phyloP scores from a whole-genome alignment of 2,797 vertebrate species.

The Hemitrygon akajei region DNA sequence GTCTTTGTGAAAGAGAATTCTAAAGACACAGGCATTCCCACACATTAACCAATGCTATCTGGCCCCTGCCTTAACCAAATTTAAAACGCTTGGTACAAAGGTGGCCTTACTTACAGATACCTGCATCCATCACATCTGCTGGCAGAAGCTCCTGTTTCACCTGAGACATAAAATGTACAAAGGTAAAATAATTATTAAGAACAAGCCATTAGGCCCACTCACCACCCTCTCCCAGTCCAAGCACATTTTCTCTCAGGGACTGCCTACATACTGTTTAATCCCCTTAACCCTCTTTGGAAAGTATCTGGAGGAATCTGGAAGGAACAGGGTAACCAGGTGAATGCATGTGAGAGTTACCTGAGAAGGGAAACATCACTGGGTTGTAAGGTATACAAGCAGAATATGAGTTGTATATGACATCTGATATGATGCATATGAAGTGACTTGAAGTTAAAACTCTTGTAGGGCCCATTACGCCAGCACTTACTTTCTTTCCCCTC shows the following conservation, averaged over 20 bases:
- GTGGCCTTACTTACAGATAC: conserved; percentile 14
- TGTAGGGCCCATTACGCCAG: no score
- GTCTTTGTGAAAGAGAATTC: no score
- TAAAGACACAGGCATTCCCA: not conserved
- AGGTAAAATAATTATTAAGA: not conserved
- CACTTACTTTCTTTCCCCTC: no score
- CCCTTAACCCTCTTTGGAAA: not conserved
- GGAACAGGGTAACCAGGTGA: no score
- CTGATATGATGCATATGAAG: no score
- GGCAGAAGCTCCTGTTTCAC: not conserved
- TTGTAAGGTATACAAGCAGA: no score
- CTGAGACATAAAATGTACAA: not conserved
- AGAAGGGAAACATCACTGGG: no score
- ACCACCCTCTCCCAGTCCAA: not conserved
- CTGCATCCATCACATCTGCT: not conserved
- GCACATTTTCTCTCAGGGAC: not conserved
- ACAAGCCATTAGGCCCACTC: not conserved
- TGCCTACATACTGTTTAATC: no score
- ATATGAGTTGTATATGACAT: no score
- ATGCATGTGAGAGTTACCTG: no score
- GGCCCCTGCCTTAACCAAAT: not conserved
- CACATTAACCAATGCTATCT: not conserved
- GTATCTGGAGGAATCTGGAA: no score
- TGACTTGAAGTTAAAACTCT: no score
- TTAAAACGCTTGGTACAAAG: not conserved